Conservation (phyloP, 2,797 vertebrate species). For the Anguilla pacifica region DNA sequence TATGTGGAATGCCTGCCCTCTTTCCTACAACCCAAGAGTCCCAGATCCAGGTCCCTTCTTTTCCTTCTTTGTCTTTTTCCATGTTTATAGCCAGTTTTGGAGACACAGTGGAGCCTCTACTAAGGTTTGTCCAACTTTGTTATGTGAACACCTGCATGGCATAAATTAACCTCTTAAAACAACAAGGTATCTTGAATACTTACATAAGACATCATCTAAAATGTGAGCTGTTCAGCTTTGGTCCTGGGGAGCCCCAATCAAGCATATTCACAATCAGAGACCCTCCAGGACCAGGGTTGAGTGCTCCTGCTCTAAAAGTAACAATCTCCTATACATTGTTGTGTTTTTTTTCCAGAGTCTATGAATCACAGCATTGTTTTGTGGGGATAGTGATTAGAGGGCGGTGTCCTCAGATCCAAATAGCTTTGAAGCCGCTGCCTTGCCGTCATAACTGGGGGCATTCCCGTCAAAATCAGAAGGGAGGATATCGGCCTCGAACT, state of each 20-base stretch:
- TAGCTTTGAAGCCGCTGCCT: slow-evolving; percentile 78
- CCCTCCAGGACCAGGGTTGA: slow-evolving; percentile 1
- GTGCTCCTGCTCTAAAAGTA: slow-evolving; percentile 13
- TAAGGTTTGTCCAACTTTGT: background rate
- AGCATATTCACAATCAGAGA: background rate
- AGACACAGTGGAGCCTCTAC: background rate
- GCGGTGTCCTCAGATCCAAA: slow-evolving; percentile 92
- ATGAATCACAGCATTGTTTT: background rate
- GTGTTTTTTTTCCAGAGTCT: background rate
- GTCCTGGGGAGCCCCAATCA: background rate
- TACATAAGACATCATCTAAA: background rate
- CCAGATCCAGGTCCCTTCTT: background rate
- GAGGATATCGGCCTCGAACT: slow-evolving; percentile 83
- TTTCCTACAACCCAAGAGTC: background rate
- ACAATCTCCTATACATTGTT: background rate
- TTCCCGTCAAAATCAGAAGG: slow-evolving; percentile 90
- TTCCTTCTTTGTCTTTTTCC: background rate
- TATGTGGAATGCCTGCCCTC: background rate
- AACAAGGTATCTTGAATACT: background rate
- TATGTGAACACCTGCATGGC: background rate
- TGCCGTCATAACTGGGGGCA: slow-evolving; percentile 78
- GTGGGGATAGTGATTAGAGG: slow-evolving; percentile 67
- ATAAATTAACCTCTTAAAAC: slow-evolving; percentile 25
- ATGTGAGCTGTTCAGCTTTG: background rate
- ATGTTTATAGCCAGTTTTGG: background rate